Evolutionary conservation across 2,888 invertebrate species (phyloP), one percentile per base, ranked within the genome.

Genomic region (Cheilosia vernalis): DNA sequence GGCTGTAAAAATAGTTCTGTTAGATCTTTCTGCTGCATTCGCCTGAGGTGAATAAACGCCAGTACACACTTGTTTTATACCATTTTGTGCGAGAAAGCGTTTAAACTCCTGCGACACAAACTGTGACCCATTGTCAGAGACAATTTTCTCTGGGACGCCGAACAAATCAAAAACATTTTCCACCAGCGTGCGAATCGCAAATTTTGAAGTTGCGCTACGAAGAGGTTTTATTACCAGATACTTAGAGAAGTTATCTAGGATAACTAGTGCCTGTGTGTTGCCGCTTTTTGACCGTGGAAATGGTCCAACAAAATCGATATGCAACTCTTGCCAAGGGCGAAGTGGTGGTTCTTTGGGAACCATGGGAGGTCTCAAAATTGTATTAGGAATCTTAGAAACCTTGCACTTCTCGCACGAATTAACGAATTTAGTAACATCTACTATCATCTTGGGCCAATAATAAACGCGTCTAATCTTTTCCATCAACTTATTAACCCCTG

Each of bases 401-500:
- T 33, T 55, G 55, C 55, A 55, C 2, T n/a, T 49, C 13, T 55
- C 27, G 9, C 55, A 55, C 9, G 30, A 30, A 17, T 55, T 30
- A 1, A 55, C 55, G 17, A n/a, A 55, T 2, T 30, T n/a, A 0
- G 30, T n/a, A 2, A 30, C 55, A 9, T 55, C 55, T 0, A 30
- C 17, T 7, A 55, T n/a, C 55, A 55, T 30, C 13, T 55, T 55
- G 1, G 30, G 30, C 30, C 30, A 55, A 55, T 55, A 30, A 17
- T 55, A 55, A 2, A 30, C 1, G 1, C 49, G 49, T 21, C 21
- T 49, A 2, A 21, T 10, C 13, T 49, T 49, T 2, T 49, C 49
- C 49, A 49, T 2, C 0, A 49, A 10, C 21, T 49, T 49, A 0
- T 21, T 49, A 4, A 21, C 21, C 1, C 49, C 49, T 2, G 49